Base-by-base conservation (phyloP, 2,888 invertebrate genomes). In the Metallyticus violacea region DNA sequence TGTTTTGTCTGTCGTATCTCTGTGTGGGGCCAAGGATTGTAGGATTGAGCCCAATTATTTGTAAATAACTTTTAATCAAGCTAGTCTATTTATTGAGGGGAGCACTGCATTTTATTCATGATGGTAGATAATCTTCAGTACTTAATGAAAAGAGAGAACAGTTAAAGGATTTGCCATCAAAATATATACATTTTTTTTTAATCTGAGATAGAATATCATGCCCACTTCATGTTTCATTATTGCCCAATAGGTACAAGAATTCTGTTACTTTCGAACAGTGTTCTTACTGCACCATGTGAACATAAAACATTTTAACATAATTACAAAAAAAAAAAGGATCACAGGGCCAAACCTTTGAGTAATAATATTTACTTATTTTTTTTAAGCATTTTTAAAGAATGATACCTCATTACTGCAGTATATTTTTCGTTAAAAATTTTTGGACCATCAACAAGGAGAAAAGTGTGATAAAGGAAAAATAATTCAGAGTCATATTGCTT, bases 11-110 rank as follows among this genome's bases (percentile, higher is more conserved):
- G 85, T 79, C 27, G 26, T 85, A 26, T 40, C 27, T 80, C 9
- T 81, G 85, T 85, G 30, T 85, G 81, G 85, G 85, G 85, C 85
- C 85, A 85, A 81, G 40, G 62, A 81, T 81, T 77, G 28, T 28
- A 7, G 29, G 81, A 81, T 62, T 85, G 30, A 30, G 78, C 79
- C 79, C 79, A 62, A 27, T 62, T 62, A 62, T 62, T 80, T 85
- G 85, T 85, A 81, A 4, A 85, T 83, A 81, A 62, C 40, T 62
- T 62, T 62, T 62, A 62, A 62, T 62, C 40, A 62, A 62, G 40
- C 40, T 62, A 62, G 40, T 62, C 40, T 62, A 62, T 62, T 62
- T 62, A 62, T 62, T 62, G 40, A 82, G 26, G 82, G 76, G 62
- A 82, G 40, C 40, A n/a, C 30, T 2, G 62, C 81, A 77, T 83